Percentiles rank a stretch among this genome's conserved stretches.
Evolutionary conservation across 2,797 vertebrate species (phyloP).

Genomic region (Xiphophorus birchmanni): DNA sequence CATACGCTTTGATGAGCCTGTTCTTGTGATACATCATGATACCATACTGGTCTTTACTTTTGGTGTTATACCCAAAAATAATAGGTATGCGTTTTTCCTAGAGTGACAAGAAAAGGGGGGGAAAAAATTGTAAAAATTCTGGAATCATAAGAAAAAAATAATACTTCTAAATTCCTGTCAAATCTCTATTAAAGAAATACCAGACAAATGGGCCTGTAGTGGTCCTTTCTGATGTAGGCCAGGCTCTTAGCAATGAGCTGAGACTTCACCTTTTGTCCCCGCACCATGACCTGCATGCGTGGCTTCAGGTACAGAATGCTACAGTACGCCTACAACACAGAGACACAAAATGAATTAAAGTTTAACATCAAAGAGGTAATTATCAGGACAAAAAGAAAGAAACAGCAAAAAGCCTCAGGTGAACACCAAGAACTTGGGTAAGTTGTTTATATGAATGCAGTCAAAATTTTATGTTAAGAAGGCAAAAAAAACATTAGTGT

Average conservation of each 20-base stretch:
- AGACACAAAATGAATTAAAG: conserved; percentile 1
- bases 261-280: conserved; percentile 91
- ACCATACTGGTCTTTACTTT: conserved; percentile 94
- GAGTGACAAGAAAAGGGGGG: conserved; percentile 76
- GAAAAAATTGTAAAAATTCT: conserved; percentile 12
- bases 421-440: neutral
- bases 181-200: conserved; percentile 84
- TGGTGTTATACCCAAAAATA: conserved; percentile 95
- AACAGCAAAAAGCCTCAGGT: neutral
- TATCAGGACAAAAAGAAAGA: neutral
- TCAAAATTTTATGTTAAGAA: neutral
- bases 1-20: conserved; percentile 95
- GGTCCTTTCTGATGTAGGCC: conserved; percentile 83
- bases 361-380: neutral
- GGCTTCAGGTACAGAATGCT: conserved; percentile 96
- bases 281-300: conserved; percentile 93
- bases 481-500: neutral
- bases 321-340: conserved; percentile 87
- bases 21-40: conserved; percentile 99
- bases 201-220: conserved; percentile 88
- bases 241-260: conserved; percentile 93
- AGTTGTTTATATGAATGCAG: neutral
- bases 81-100: conserved; percentile 85
- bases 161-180: neutral
- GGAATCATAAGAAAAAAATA: neutral